phyloP scores from a whole-genome alignment of 1,140 invertebrate genomes.

The Yoshiicerus persimilis region DNA sequence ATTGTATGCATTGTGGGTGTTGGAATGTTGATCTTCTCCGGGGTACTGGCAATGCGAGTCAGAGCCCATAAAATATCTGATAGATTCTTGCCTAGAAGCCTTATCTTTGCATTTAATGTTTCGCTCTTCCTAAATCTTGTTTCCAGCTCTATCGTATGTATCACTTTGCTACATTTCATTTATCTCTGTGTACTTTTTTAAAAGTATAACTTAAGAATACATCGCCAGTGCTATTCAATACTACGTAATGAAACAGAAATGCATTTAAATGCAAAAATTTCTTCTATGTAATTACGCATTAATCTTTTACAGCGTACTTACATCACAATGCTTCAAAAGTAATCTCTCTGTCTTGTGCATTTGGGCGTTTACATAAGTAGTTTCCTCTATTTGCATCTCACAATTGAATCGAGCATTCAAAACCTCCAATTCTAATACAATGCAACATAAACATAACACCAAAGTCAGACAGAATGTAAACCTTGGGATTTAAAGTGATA shows the following conservation, averaged over 20 bases:
- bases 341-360: background rate
- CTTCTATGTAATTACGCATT: background rate
- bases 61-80: background rate
- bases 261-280: background rate
- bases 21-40: slow-evolving; percentile 19
- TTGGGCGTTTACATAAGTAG: background rate
- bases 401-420: background rate
- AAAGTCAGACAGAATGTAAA: background rate
- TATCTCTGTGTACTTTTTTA: background rate
- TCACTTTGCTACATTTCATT: background rate
- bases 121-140: background rate
- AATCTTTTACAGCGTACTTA: background rate
- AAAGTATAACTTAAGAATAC: background rate
- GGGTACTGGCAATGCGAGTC: background rate
- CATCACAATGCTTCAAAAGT: background rate
- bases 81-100: background rate
- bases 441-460: background rate
- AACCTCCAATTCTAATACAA: too few relatives aligned
- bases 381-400: background rate
- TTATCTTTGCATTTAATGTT: too few relatives aligned
- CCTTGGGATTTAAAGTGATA: background rate
- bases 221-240: too few relatives aligned
- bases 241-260: background rate
- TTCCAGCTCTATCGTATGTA: background rate
- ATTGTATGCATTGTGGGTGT: slow-evolving; percentile 8